phyloP scores from a whole-genome alignment of 2,888 invertebrate species.

The Vesta saturnalis region DNA sequence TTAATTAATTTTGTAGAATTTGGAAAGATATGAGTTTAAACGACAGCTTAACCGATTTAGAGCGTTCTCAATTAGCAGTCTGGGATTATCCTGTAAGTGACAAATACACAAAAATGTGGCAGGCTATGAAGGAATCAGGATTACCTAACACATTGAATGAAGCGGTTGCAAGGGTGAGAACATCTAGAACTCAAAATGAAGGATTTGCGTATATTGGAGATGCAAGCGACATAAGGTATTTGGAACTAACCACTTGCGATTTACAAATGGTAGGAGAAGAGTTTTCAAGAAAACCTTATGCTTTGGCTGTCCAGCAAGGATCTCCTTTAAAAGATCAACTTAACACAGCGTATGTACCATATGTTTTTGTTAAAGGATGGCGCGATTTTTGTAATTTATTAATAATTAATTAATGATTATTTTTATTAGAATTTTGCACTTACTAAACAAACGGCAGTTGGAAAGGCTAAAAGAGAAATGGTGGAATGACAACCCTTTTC shows the following conservation, averaged over 20 bases:
- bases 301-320: slow-evolving; percentile 96
- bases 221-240: slow-evolving; percentile 86
- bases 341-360: slow-evolving; percentile 85
- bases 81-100: slow-evolving; percentile 99
- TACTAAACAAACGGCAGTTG: slow-evolving; percentile 91
- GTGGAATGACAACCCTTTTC: slow-evolving; percentile 91
- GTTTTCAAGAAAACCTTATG: slow-evolving; percentile 97
- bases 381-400: not conserved
- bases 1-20: slow-evolving; percentile 70
- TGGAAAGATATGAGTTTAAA: slow-evolving; percentile 99
- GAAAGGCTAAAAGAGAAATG: slow-evolving; percentile 95
- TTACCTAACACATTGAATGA: slow-evolving; percentile 83
- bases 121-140: slow-evolving; percentile 87
- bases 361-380: not conserved
- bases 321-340: slow-evolving; percentile 94
- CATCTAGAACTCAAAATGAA: slow-evolving; percentile 75
- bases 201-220: slow-evolving; percentile 82
- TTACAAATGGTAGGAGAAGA: slow-evolving; percentile 95
- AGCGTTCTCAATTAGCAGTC: slow-evolving; percentile 93
- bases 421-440: slow-evolving; percentile 81
- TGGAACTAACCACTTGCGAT: slow-evolving; percentile 85
- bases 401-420: not conserved
- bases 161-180: slow-evolving; percentile 78
- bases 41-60: slow-evolving; percentile 88
- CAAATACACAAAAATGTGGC: slow-evolving; percentile 99